Conservation (phyloP, 2,888 invertebrate species). For the Nemotelus nigrinus region DNA sequence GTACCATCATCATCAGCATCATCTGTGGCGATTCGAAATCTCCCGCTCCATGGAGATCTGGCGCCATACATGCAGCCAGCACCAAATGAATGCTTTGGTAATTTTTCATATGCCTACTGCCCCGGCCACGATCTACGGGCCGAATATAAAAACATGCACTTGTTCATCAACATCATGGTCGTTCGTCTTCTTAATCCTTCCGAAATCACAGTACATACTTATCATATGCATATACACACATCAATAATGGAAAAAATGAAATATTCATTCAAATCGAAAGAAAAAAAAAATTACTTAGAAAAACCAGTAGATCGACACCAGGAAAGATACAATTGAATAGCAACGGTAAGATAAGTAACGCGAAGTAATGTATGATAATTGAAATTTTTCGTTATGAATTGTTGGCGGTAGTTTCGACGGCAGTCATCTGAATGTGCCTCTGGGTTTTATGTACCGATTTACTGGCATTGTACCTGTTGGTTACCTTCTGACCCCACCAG, state of each 20-base stretch:
- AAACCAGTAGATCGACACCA: not conserved
- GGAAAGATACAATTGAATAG: not conserved
- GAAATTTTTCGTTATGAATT: constrained; percentile 10
- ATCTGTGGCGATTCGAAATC: not conserved
- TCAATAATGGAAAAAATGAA: constrained; percentile 2
- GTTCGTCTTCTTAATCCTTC: not conserved
- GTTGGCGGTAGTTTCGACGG: not conserved
- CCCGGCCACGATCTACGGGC: not conserved
- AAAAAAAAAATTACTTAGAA: not conserved
- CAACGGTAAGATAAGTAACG: constrained; percentile 4
- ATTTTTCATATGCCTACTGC: constrained; percentile 25
- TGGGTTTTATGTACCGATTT: not conserved
- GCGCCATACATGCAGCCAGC: constrained; percentile 20
- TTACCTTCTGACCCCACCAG: not conserved
- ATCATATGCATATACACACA: constrained; percentile 18
- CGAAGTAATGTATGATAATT: constrained; percentile 40
- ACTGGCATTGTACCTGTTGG: constrained; percentile 1
- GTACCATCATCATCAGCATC: constrained; percentile 28
- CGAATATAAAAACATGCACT: constrained; percentile 18
- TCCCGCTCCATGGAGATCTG: not conserved
- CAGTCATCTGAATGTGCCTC: not conserved
- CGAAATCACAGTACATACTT: not conserved
- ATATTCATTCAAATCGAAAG: constrained; percentile 13
- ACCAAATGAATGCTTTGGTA: constrained; percentile 4
- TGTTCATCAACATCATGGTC: constrained; percentile 21